Evolutionary conservation across 2,888 invertebrate genomes (phyloP), one percentile per base, ranked within the genome.

Genomic region (Hydrotaea diabolus): DNA sequence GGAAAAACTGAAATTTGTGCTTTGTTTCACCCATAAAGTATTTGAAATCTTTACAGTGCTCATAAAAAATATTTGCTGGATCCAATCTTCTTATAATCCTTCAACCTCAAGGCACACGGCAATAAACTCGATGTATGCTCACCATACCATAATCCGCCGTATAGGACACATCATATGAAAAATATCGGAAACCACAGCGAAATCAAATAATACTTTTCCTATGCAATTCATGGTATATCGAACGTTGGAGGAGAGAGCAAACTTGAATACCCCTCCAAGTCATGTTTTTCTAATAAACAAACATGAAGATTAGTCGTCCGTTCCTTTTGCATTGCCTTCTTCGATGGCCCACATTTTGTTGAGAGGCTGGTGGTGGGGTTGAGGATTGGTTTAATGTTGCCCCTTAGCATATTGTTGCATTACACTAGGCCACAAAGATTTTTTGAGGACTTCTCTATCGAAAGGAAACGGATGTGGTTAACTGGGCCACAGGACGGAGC

Each of bases 161-260:
- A 17, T 31, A 26, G 59, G 13, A 26, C 15, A 7, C 31, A n/a
- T 7, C 23, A 13, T 26, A 23, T 59, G 23, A 26, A 26, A 59
- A 26, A 59, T 26, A 15, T 26, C 59, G 23, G 15, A 59, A 36
- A 62, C 62, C 62, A 62, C 62, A n/a, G 62, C 31, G 31, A 62
- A 62, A 62, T n/a, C 31, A 26, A 62, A 62, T 62, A 62, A 62
- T 49, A 49, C 1, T 49, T 49, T 49, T 49, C n/a, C 13, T 49
- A n/a, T 49, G 49, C 8, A 49, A 49, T 49, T 49, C n/a, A n/a
- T 49, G 15, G n/a, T 49, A n/a, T n/a, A 49, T 49, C 49, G 49
- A 49, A 31, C 31, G 7, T 2, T 5, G 15, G 49, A 15, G n/a
- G 49, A 49, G 49, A 15, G n/a, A n/a, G 13, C 49, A 4, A 49